Percentiles rank a stretch among this genome's conserved stretches.
Conservation (phyloP, 2,113 vertebrate species). For the Zapus hudsonius region DNA sequence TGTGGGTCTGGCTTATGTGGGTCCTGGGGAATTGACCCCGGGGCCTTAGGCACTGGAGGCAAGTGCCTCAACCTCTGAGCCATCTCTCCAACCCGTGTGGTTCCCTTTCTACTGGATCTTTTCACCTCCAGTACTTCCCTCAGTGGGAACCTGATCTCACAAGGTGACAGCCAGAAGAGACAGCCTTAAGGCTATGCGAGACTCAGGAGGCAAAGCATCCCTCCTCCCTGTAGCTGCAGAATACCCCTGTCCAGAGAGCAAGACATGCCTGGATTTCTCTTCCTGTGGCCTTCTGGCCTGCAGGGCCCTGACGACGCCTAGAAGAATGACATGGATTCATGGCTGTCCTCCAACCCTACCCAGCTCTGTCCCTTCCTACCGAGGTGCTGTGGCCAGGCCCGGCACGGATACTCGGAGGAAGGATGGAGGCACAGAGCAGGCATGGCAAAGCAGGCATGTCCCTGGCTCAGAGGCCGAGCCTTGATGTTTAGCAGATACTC, state of each 20-base stretch:
- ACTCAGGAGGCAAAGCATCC: not conserved
- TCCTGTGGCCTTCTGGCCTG: not conserved
- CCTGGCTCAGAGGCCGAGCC: not conserved
- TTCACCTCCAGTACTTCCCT: not conserved
- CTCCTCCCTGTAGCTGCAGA: not conserved
- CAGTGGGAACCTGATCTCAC: not conserved
- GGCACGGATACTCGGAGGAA: not conserved
- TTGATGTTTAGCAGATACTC: conserved; percentile 71
- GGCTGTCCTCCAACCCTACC: not conserved
- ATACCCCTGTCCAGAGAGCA: not conserved
- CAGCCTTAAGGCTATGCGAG: not conserved
- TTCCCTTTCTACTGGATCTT: not conserved
- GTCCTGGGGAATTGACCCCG: no score
- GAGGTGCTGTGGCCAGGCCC: not conserved
- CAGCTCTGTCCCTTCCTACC: not conserved
- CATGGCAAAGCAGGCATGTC: not conserved
- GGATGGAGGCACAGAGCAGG: not conserved
- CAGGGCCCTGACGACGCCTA: not conserved
- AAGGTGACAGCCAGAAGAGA: not conserved
- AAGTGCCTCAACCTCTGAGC: no score
- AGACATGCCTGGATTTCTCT: not conserved
- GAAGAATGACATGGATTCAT: not conserved
- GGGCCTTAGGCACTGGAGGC: no score
- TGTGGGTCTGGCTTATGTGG: no score
- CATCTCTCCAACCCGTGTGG: no score